Percentiles rank a stretch among this genome's conserved stretches.
phyloP scores from a whole-genome alignment of 2,113 vertebrate species.

The Amphilophus citrinellus region DNA sequence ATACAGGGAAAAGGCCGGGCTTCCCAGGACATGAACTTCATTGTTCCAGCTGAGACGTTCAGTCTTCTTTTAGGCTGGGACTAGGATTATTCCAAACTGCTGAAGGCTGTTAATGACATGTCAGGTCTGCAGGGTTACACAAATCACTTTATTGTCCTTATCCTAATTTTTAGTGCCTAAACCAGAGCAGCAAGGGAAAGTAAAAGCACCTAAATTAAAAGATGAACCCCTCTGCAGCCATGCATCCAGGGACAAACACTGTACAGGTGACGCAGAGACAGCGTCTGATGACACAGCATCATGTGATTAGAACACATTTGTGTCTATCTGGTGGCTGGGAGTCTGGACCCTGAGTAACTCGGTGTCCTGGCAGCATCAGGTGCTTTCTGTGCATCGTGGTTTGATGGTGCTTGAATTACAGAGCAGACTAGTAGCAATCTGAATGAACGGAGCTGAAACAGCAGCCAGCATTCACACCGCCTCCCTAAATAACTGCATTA shows the following conservation, averaged over 20 bases:
- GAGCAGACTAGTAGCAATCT: background rate
- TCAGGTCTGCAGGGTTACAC: background rate
- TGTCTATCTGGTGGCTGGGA: background rate
- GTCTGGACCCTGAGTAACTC: no score
- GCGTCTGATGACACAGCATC: no score
- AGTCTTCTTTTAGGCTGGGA: background rate
- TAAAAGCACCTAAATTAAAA: no score
- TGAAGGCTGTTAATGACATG: background rate
- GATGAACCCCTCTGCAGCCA: no score
- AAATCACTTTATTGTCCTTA: no score
- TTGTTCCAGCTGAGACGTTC: background rate
- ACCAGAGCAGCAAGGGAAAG: no score
- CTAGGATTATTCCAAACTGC: no score
- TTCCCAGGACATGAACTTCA: background rate
- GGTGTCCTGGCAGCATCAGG: background rate
- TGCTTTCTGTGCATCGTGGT: background rate
- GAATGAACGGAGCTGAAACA: background rate
- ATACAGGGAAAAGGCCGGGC: background rate
- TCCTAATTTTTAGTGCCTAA: no score
- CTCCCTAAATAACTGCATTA: fast-evolving
- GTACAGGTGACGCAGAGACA: no score
- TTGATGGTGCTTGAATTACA: background rate
- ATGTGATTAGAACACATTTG: no score
- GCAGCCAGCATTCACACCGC: background rate
- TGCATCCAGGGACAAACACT: no score